A percentile compares a stretch with the other conserved stretches of the same genome.
These are phyloP conservation scores for Seison nebaliae DNA, from an alignment of 1,140 invertebrate genomes.

Conservation along the genomic window DNA sequence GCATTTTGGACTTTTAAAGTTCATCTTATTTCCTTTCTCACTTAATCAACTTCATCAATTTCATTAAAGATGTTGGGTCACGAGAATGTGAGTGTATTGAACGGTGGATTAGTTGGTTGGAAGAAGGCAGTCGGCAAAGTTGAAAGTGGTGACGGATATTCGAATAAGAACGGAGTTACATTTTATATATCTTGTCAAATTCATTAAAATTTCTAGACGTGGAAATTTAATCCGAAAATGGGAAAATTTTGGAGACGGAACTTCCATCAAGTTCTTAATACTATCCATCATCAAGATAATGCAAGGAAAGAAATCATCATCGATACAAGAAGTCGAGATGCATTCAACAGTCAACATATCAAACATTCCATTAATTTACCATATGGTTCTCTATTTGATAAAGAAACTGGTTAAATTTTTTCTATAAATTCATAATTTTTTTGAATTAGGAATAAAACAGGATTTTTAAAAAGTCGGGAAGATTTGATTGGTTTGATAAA, in stretches of 20 bases:
- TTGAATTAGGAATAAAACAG: neutral
- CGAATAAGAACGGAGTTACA: neutral
- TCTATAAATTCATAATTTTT: neutral
- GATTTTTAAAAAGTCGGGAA: neutral
- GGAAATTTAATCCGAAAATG: too few species aligned
- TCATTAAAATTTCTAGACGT: neutral
- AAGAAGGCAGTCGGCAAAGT: neutral
- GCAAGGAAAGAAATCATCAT: neutral
- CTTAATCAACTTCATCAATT: neutral
- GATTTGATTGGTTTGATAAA: neutral
- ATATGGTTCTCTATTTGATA: conserved; percentile 7
- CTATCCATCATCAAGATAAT: neutral
- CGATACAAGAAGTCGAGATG: neutral
- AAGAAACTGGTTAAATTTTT: neutral
- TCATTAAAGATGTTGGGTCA: conserved; percentile 15
- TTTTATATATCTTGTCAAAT: neutral
- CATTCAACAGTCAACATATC: neutral
- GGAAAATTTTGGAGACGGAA: neutral
- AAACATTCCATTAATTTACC: conserved; percentile 4
- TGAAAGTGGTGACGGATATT: neutral
- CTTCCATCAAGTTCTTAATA: neutral
- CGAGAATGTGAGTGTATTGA: conserved; percentile 15
- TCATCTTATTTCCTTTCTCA: neutral
- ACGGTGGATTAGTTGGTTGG: conserved; percentile 17
- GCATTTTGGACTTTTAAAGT: conserved; percentile 18